phyloP scores from a whole-genome alignment of 2,797 vertebrate genomes.

The Cygnus olor region DNA sequence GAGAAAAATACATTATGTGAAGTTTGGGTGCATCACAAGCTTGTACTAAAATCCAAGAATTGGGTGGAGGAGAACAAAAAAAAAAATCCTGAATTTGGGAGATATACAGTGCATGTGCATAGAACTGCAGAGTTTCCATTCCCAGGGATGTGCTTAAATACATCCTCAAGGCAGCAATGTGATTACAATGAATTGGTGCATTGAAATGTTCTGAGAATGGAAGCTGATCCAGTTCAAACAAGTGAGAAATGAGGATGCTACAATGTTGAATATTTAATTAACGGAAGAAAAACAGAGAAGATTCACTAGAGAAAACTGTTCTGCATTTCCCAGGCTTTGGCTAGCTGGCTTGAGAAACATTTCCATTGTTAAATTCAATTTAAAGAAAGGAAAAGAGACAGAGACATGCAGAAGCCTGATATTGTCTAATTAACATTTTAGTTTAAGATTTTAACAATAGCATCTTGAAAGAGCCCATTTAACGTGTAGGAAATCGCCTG shows the following conservation, averaged over 20 bases:
- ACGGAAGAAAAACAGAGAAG: constrained; percentile 50
- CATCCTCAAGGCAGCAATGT: constrained; percentile 27
- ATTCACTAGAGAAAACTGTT: constrained; percentile 45
- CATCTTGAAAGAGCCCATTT: background rate
- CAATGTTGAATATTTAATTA: constrained; percentile 65
- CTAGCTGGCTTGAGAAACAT: constrained; percentile 36
- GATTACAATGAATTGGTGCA: constrained; percentile 53
- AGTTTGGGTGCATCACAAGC: background rate
- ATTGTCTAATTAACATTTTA: constrained; percentile 33
- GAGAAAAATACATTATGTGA: background rate
- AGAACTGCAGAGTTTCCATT: background rate
- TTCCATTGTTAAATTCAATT: constrained; percentile 23
- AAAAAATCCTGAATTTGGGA: background rate
- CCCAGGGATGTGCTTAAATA: constrained; percentile 12
- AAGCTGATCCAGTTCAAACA: constrained; percentile 69
- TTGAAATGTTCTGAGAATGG: constrained; percentile 45
- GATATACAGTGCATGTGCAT: background rate
- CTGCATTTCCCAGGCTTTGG: constrained; percentile 3
- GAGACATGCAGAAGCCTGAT: background rate
- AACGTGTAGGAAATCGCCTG: background rate
- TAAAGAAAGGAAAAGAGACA: constrained; percentile 13
- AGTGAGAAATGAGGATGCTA: constrained; percentile 62
- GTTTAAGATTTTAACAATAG: background rate
- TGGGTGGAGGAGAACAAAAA: background rate
- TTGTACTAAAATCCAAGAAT: background rate